Base-by-base conservation (phyloP, 2,888 invertebrate genomes). In the Octonoba sinensis region DNA sequence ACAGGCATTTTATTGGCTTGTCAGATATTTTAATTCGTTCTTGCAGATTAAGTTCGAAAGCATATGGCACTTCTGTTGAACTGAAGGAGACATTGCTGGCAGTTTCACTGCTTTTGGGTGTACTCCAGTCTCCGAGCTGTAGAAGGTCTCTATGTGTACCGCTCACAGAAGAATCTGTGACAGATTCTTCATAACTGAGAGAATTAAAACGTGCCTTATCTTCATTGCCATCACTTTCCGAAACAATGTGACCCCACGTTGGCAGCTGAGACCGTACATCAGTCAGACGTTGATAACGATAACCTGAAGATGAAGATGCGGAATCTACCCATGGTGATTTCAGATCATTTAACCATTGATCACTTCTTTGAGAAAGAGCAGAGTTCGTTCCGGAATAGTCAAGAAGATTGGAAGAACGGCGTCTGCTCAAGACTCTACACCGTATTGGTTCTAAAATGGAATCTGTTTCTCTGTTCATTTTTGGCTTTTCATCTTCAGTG, bases 11-110 rank as follows among this genome's bases (percentile, higher is more conserved):
- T 65, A 90, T 89, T 0, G 90, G 89, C 78, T 88, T 88, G 85
- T 90, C 90, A 1, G 89, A 88, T 47, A 91, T 89, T 86, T 91
- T 91, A 82, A 90, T 87, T 85, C 89, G 90, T 86, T 90, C 89
- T 79, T 88, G 87, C 18, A 90, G 86, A 11, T 85, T 85, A 67
- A 90, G 86, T 74, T 88, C 87, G 64, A 86, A 87, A 57, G 86
- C 86, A 82, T 87, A 89, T 22, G 87, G 87, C 16, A 86, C 85
- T 54, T 88, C 88, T 13, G 83, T 82, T 57, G 85, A 86, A 44
- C 84, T 74, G 51, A 86, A 74, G 3, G 86, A 86, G 24, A 86
- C 65, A 27, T 83, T 85, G 24, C 86, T 86, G 1, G 85, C 85
- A 59, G 86, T 86, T 47, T 86, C 86, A 72, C 85, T 85, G n/a